Evolutionary conservation across 2,797 vertebrate species (phyloP).

Genomic region (Macropus fuliginosus): DNA sequence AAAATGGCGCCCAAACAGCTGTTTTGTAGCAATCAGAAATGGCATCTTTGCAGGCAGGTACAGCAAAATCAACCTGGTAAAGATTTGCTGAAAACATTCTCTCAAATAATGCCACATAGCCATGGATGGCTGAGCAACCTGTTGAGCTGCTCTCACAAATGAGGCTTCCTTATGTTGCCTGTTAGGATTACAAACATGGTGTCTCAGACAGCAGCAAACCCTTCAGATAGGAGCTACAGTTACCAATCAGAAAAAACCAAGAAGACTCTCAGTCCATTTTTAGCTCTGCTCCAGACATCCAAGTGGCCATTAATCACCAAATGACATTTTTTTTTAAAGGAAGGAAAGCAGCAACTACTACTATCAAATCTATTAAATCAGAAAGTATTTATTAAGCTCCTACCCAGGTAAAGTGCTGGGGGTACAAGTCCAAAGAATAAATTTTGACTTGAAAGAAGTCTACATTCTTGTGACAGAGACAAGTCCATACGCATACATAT

Average conservation of each 20-base stretch:
- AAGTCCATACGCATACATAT: conserved; percentile 4
- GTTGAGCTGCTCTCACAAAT: conserved; percentile 11
- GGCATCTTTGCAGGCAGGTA: not conserved
- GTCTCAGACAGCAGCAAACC: conserved; percentile 56
- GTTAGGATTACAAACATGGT: conserved; percentile 44
- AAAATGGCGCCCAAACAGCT: not conserved
- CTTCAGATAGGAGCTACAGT: conserved; percentile 54
- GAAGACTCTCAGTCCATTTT: conserved; percentile 52
- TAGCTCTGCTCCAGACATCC: conserved; percentile 32
- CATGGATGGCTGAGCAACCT: not conserved
- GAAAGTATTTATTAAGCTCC: conserved; percentile 36
- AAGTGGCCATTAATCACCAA: conserved; percentile 52
- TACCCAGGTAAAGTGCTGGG: conserved; percentile 21
- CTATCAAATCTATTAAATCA: conserved; percentile 38
- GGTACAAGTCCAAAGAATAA: not conserved
- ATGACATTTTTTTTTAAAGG: conserved; percentile 37
- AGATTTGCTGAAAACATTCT: not conserved
- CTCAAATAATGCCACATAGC: not conserved
- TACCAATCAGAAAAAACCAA: conserved; percentile 61
- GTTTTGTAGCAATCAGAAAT: not conserved
- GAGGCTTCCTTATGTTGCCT: conserved; percentile 43
- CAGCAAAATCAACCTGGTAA: not conserved
- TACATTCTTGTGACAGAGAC: not conserved
- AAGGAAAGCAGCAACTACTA: conserved; percentile 49
- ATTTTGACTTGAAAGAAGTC: conserved; percentile 17